Base-by-base conservation (phyloP, 2,888 invertebrate species). In the Trichogramma evanescens region DNA sequence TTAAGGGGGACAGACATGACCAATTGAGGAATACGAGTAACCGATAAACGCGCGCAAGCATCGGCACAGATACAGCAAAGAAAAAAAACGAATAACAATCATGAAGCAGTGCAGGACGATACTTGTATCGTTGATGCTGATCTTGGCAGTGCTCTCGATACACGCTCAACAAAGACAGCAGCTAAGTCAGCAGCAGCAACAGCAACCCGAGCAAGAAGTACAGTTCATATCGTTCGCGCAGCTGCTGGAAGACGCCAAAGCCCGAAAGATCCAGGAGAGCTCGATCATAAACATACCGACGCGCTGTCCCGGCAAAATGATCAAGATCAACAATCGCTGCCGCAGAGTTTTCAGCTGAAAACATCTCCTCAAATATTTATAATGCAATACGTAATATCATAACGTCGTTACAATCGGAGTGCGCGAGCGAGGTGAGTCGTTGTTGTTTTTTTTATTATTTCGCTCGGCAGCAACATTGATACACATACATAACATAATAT, bases 221-320 rank as follows among this genome's bases (percentile, higher is more conserved):
- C 13, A 13, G 5, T 61, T 56, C 9, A 13, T 61, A 3, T 45
- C 56, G 9, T 61, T 60, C 48, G 43, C 6, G 13, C 26, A 59
- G 40, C 13, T 13, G 13, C 13, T 13, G 10, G 56, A 38, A 41
- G 26, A 48, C 50, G 50, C 9, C 38, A 74, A 72, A 58, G 64
- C 65, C 6, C 53, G 56, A 8, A 62, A 57, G 42, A 44, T 73
- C 9, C 64, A 68, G 13, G 54, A 53, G 0, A 69, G 72, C 40
- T 68, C 73, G 9, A 69, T 75, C 51, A 74, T 76, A 64, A 68
- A 69, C 46, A 67, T 74, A 1, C 75, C 74, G 4, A 26, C 69
- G 5, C 64, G 71, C 26, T 76, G 76, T 63, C 72, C 71, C 4
- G 66, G 70, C n/a, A 66, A 69, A 8, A 70, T 59, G 13, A 59